These are phyloP conservation scores for Leptinotarsa defecta DNA, from an alignment of 1,140 invertebrate genomes.

Conservation along the genomic window DNA sequence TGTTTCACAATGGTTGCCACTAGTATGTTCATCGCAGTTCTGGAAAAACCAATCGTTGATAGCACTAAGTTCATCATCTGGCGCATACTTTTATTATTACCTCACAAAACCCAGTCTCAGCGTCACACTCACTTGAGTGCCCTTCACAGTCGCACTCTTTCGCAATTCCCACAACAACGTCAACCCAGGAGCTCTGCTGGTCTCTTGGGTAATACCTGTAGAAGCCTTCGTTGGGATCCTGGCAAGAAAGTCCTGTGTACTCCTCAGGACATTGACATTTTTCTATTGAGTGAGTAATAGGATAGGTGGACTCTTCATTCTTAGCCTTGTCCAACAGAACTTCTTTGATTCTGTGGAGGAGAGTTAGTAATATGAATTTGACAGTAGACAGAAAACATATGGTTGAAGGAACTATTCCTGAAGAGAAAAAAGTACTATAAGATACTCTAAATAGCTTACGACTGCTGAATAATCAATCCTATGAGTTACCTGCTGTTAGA, in stretches of 20 bases:
- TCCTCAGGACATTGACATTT: slow-evolving; percentile 81
- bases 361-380: too few species aligned
- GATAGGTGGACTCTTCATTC: slow-evolving; percentile 57
- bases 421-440: too few species aligned
- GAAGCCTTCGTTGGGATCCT: slow-evolving; percentile 85
- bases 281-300: slow-evolving; percentile 81
- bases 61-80: background rate
- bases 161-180: slow-evolving; percentile 79
- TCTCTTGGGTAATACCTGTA: slow-evolving; percentile 63
- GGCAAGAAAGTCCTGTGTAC: slow-evolving; percentile 83
- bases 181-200: slow-evolving; percentile 56
- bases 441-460: too few species aligned
- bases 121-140: slow-evolving; percentile 78
- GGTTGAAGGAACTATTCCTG: too few species aligned
- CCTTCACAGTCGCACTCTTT: slow-evolving; percentile 82
- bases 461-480: background rate
- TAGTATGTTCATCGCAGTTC: slow-evolving; percentile 84
- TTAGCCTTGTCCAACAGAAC: slow-evolving; percentile 65
- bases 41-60: slow-evolving; percentile 51
- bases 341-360: slow-evolving; percentile 34
- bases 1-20: slow-evolving; percentile 73
- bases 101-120: slow-evolving; percentile 83
- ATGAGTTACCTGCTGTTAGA: slow-evolving; percentile 19
- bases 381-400: too few species aligned
- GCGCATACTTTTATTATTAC: slow-evolving; percentile 57